Conservation (phyloP, 1,140 invertebrate genomes). For the Charaxes varanes region DNA sequence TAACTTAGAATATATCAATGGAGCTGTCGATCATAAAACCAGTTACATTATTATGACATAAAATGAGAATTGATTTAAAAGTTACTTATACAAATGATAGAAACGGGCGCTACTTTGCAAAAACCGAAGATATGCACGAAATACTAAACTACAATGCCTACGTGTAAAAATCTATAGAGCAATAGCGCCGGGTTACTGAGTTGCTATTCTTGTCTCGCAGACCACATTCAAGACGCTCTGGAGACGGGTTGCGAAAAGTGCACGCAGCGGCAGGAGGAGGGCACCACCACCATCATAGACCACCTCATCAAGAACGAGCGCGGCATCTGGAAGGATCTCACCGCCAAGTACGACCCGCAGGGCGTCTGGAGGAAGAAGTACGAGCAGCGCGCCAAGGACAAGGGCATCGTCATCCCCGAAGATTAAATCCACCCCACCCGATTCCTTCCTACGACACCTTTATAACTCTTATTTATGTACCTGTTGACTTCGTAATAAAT, state of each 20-base stretch:
- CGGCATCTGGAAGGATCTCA: constrained; percentile 74
- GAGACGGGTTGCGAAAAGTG: constrained; percentile 78
- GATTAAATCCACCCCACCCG: constrained; percentile 1
- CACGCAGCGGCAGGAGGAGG: constrained; percentile 74
- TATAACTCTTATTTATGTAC: not conserved
- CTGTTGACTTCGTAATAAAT: constrained; percentile 2
- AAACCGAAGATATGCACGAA: too few species aligned
- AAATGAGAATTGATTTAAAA: too few species aligned
- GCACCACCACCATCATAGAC: constrained; percentile 69
- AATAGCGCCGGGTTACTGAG: too few species aligned
- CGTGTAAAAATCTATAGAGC: too few species aligned
- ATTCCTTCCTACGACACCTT: not conserved
- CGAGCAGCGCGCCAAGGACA: constrained; percentile 66
- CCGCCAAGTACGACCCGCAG: constrained; percentile 77
- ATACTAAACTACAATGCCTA: too few species aligned
- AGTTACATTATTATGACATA: too few species aligned
- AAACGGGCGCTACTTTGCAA: too few species aligned
- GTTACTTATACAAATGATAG: too few species aligned
- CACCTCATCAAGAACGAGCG: constrained; percentile 75
- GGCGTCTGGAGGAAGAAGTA: constrained; percentile 75
- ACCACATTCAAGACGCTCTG: constrained; percentile 76
- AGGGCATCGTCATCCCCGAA: constrained; percentile 44
- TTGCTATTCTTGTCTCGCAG: constrained; percentile 41
- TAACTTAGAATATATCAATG: too few species aligned
- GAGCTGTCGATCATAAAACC: too few species aligned